Evolutionary conservation across 1,140 invertebrate genomes (phyloP).

Genomic region (Hypothenemus hampei): DNA sequence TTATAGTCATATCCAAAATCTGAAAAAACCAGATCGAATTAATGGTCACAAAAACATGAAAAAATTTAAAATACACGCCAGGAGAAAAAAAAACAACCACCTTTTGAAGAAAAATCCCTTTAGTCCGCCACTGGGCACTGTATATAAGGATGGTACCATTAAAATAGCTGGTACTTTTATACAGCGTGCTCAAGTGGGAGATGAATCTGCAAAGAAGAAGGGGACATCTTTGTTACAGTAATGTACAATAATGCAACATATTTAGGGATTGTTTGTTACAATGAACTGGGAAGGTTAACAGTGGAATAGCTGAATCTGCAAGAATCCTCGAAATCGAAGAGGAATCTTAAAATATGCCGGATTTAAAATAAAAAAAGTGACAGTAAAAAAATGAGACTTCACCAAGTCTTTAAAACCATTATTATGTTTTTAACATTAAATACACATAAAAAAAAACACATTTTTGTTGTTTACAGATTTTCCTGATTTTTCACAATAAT

Average conservation of each 20-base stretch:
- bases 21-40: too few species aligned
- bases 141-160: slow-evolving; percentile 33
- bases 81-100: slow-evolving; percentile 18
- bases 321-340: too few species aligned
- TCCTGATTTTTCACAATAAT: too few species aligned
- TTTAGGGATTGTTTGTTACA: not conserved
- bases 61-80: not conserved
- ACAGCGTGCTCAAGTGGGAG: slow-evolving; percentile 31
- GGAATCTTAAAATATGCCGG: too few species aligned
- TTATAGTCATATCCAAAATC: not conserved
- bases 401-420: too few species aligned
- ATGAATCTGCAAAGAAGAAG: slow-evolving; percentile 29
- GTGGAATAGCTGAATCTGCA: not conserved
- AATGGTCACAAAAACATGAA: too few species aligned
- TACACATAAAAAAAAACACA: too few species aligned
- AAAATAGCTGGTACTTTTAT: slow-evolving; percentile 35
- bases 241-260: slow-evolving; percentile 33
- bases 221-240: slow-evolving; percentile 30
- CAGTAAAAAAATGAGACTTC: too few species aligned
- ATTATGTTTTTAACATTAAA: too few species aligned
- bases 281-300: not conserved
- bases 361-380: too few species aligned
- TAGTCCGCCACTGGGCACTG: slow-evolving; percentile 32
- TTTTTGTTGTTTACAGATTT: too few species aligned
- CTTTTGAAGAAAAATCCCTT: slow-evolving; percentile 21